Conservation (phyloP, 2,113 vertebrate species). For the Bagarius yarrelli region DNA sequence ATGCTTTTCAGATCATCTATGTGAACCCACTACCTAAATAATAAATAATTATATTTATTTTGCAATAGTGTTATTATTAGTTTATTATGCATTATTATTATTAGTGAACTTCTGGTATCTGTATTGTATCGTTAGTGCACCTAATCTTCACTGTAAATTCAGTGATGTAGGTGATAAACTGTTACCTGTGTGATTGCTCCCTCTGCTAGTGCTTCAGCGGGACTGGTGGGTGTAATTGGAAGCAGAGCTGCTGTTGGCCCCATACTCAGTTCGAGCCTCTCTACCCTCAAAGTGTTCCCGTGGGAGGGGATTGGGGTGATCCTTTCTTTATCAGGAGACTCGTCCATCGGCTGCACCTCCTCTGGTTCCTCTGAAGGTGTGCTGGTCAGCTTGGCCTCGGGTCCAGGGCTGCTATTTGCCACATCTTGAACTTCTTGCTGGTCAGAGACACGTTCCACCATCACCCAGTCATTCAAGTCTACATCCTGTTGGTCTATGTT, state of each 20-base stretch:
- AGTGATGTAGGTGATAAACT: neutral
- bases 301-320: constrained; percentile 61
- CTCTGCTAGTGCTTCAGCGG: constrained; percentile 89
- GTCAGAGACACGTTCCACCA: constrained; percentile 86
- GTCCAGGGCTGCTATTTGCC: constrained; percentile 61
- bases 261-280: constrained; percentile 81
- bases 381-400: constrained; percentile 76
- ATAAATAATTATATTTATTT: too few relatives aligned
- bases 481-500: constrained; percentile 89
- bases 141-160: neutral
- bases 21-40: neutral
- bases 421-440: constrained; percentile 76
- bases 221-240: constrained; percentile 85
- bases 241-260: constrained; percentile 73
- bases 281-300: constrained; percentile 62
- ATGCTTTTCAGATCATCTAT: neutral
- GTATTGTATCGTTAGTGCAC: too few relatives aligned
- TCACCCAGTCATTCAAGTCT: constrained; percentile 95
- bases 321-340: constrained; percentile 57
- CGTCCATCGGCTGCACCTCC: constrained; percentile 81
- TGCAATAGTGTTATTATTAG: too few relatives aligned
- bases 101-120: too few relatives aligned
- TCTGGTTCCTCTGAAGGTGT: constrained; percentile 91
- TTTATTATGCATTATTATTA: too few relatives aligned
- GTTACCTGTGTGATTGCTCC: constrained; percentile 91